These are phyloP conservation scores for Mycogona germanica DNA, from an alignment of 2,888 invertebrate genomes.

Conservation along the genomic window DNA sequence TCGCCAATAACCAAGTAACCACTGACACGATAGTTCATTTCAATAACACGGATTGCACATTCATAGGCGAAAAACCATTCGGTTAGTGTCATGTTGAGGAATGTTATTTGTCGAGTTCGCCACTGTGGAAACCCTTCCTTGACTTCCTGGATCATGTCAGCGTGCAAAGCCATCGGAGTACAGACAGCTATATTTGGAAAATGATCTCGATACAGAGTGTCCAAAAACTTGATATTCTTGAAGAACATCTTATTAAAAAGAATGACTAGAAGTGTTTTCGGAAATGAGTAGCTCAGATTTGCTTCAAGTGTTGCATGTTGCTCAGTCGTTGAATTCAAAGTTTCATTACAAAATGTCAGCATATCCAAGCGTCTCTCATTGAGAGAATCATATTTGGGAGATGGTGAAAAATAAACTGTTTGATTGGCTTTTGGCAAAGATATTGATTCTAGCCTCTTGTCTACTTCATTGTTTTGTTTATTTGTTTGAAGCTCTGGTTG, in stretches of 20 bases:
- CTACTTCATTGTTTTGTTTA: too few relatives aligned
- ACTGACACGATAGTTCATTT: slow-evolving; percentile 13
- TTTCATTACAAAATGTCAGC: not conserved
- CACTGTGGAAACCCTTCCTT: not conserved
- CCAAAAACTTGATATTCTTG: not conserved
- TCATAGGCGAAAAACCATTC: slow-evolving; percentile 12
- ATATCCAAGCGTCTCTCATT: too few relatives aligned
- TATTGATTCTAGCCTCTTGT: too few relatives aligned
- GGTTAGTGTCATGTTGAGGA: slow-evolving; percentile 3
- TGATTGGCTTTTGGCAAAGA: too few relatives aligned
- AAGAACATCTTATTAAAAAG: slow-evolving; percentile 4
- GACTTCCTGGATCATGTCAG: not conserved
- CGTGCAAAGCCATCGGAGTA: not conserved
- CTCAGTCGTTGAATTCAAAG: too few relatives aligned
- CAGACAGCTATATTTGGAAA: slow-evolving; percentile 14
- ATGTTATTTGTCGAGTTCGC: slow-evolving; percentile 4
- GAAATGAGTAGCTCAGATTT: not conserved
- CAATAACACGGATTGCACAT: slow-evolving; percentile 14
- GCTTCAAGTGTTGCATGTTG: too few relatives aligned
- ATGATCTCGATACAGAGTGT: slow-evolving; percentile 5
- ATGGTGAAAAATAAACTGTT: not conserved
- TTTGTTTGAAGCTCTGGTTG: slow-evolving; percentile 7
- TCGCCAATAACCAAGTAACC: slow-evolving; percentile 16
- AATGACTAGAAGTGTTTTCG: slow-evolving; percentile 3
- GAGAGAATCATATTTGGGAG: not conserved